phyloP scores from a whole-genome alignment of 2,113 vertebrate genomes.

The Pavo muticus region DNA sequence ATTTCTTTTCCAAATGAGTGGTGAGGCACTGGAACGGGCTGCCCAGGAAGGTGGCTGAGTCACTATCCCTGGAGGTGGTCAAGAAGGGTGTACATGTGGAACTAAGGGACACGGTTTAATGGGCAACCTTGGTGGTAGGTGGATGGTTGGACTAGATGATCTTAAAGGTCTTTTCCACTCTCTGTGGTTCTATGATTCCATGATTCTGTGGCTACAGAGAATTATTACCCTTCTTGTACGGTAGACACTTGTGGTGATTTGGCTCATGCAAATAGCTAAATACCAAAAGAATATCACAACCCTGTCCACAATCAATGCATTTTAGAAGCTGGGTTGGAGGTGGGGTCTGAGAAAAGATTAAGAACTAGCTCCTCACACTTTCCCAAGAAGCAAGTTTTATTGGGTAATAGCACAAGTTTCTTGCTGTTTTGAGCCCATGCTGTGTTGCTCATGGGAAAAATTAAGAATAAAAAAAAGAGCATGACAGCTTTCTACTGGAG shows the following conservation, averaged over 20 bases:
- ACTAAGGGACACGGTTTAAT: too few species aligned
- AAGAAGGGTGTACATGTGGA: too few species aligned
- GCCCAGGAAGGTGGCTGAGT: too few species aligned
- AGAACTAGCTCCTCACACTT: not conserved
- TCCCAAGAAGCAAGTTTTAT: not conserved
- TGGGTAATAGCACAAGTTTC: not conserved
- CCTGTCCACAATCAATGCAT: not conserved
- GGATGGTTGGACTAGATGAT: too few species aligned
- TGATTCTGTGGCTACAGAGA: not conserved
- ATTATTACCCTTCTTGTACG: not conserved
- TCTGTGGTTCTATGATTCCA: too few species aligned
- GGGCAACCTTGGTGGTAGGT: too few species aligned
- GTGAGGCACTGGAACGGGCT: too few species aligned
- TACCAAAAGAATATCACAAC: fast-evolving
- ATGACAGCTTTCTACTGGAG: not conserved
- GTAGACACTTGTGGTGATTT: not conserved
- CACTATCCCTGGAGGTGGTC: too few species aligned
- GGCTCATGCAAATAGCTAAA: not conserved
- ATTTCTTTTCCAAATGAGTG: too few species aligned
- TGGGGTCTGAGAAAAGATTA: not conserved
- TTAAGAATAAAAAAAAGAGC: not conserved
- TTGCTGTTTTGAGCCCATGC: not conserved
- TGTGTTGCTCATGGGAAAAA: not conserved
- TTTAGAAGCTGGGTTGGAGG: not conserved
- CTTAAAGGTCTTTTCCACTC: too few species aligned